These are phyloP conservation scores for Sciurus niger DNA, from an alignment of 2,113 vertebrate genomes.

Conservation along the genomic window DNA sequence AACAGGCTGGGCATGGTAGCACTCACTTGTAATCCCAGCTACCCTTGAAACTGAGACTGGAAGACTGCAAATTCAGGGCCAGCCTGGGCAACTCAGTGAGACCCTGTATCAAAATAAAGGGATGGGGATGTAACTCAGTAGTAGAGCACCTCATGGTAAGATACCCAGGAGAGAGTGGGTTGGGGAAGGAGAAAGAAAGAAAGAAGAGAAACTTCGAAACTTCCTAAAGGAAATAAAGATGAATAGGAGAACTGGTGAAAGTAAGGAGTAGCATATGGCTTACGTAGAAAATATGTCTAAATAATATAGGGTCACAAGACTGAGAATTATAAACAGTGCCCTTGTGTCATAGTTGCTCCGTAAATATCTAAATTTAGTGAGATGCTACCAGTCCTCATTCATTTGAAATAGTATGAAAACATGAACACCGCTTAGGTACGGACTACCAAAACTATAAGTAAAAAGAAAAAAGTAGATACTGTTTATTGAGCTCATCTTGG, in stretches of 20 bases:
- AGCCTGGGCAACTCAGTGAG: too few relatives aligned
- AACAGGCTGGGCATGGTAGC: neutral
- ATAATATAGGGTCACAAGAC: neutral
- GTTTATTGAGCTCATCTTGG: conserved; percentile 30
- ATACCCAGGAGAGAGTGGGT: too few relatives aligned
- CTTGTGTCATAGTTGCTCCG: neutral
- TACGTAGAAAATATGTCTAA: neutral
- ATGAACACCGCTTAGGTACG: neutral
- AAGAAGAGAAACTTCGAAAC: too few relatives aligned
- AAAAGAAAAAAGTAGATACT: neutral
- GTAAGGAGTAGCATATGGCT: neutral
- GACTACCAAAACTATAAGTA: neutral
- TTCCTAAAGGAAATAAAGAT: neutral
- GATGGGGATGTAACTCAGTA: too few relatives aligned
- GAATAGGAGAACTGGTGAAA: conserved; percentile 35
- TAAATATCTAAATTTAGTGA: conserved; percentile 1
- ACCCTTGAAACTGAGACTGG: too few relatives aligned
- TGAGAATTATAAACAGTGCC: conserved; percentile 17
- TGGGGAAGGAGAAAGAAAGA: too few relatives aligned
- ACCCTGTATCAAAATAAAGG: too few relatives aligned
- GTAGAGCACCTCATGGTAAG: too few relatives aligned
- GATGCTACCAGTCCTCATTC: neutral
- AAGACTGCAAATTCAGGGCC: too few relatives aligned
- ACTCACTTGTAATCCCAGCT: too few relatives aligned
- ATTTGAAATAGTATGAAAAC: conserved; percentile 49